Conservation (phyloP, 2,888 invertebrate genomes). For the Tridacna gigas region DNA sequence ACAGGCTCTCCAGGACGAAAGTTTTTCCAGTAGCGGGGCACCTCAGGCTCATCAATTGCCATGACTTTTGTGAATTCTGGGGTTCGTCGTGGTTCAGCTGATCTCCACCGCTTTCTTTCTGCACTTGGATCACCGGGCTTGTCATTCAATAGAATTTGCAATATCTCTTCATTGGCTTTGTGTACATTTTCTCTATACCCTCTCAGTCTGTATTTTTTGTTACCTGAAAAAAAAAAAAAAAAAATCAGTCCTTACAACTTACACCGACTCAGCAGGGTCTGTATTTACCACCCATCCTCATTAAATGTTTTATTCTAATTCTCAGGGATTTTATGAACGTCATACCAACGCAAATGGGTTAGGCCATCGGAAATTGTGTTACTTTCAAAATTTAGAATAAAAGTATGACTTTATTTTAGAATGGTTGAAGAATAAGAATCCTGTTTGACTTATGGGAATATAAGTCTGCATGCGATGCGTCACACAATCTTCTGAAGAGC, state of each 20-base stretch:
- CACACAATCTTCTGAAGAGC: no score
- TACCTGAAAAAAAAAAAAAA: constrained; percentile 24
- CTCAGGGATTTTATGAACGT: no score
- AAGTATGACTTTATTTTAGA: no score
- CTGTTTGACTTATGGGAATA: no score
- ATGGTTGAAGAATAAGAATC: no score
- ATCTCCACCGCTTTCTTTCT: constrained; percentile 1
- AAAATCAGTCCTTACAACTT: background rate
- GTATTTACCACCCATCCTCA: no score
- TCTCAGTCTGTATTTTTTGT: constrained; percentile 21
- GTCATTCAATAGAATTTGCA: constrained; percentile 33
- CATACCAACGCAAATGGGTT: no score
- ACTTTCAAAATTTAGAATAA: no score
- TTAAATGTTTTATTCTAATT: no score
- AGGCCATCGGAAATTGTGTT: no score
- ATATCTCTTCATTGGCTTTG: constrained; percentile 24
- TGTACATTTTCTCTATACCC: constrained; percentile 42
- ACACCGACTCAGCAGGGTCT: no score
- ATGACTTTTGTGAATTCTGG: constrained; percentile 53
- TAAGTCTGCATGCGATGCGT: no score
- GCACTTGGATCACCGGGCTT: background rate
- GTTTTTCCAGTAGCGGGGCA: constrained; percentile 53
- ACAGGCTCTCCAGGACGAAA: constrained; percentile 33
- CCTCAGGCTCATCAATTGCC: constrained; percentile 39
- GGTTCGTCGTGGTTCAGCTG: constrained; percentile 38